Conservation (phyloP, 2,113 vertebrate genomes). For the Phrynosoma blainvillii region DNA sequence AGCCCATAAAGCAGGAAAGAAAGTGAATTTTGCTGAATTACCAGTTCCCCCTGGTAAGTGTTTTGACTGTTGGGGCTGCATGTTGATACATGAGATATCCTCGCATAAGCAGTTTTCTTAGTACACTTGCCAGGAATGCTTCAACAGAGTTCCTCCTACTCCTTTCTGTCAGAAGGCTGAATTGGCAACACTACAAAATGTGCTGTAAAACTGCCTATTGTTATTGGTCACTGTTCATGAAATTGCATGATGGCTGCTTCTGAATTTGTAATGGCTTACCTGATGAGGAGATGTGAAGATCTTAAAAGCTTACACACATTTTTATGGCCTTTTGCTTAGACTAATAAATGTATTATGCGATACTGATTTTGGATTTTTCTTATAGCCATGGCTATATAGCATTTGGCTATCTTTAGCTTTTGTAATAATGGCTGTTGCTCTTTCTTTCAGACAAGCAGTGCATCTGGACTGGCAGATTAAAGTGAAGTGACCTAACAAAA, state of each 20-base stretch:
- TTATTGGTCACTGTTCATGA: background rate
- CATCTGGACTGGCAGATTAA: background rate
- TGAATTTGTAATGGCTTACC: background rate
- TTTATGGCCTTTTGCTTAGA: background rate
- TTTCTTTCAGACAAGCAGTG: background rate
- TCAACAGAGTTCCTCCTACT: background rate
- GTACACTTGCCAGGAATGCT: background rate
- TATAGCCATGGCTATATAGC: background rate
- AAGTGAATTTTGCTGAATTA: constrained; percentile 89
- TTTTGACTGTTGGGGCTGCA: background rate
- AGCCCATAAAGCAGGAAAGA: constrained; percentile 86
- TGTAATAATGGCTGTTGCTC: background rate
- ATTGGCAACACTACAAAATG: constrained; percentile 1
- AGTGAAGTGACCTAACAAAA: background rate
- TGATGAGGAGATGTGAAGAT: background rate
- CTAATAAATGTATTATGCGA: background rate
- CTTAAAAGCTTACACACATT: background rate
- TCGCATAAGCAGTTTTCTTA: background rate
- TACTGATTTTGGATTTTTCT: background rate
- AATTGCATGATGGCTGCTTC: constrained; percentile 4
- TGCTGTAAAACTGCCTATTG: background rate
- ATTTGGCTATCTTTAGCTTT: background rate
- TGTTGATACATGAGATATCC: background rate
- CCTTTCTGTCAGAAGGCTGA: constrained; percentile 10
- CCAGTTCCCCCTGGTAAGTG: constrained; percentile 91